These are phyloP conservation scores for Gonatopus flavifemur DNA, from an alignment of 1,140 invertebrate species.

Conservation along the genomic window DNA sequence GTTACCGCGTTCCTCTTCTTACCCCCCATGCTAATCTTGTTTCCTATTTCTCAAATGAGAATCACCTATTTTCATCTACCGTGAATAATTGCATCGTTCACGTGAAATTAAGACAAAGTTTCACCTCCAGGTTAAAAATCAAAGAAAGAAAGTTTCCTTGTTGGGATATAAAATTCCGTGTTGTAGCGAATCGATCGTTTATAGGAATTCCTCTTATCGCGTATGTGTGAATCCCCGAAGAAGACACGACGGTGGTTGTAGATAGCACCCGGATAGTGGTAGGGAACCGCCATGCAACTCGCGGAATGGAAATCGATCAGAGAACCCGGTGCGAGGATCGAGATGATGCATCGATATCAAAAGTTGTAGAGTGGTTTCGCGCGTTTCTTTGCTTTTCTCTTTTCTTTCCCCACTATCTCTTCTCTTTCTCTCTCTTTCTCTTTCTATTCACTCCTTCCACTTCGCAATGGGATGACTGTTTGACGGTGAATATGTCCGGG, in stretches of 20 bases:
- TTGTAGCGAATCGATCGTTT: no score
- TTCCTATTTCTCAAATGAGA: no score
- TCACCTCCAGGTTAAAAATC: no score
- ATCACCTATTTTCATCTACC: no score
- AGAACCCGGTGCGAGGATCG: conserved; percentile 49
- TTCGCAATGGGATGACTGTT: conserved; percentile 40
- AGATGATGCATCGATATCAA: conserved; percentile 60
- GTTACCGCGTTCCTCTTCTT: no score
- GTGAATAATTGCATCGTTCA: no score
- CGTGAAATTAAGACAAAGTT: no score
- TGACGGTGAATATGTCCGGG: conserved; percentile 44
- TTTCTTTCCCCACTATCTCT: conserved; percentile 13
- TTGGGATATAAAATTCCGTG: no score
- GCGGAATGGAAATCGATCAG: conserved; percentile 58
- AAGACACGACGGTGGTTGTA: conserved; percentile 37
- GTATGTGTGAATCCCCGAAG: conserved; percentile 34
- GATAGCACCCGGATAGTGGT: conserved; percentile 51
- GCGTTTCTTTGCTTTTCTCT: conserved; percentile 23
- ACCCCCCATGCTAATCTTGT: no score
- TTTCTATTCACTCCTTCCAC: conserved; percentile 14
- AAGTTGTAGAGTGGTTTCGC: conserved; percentile 54
- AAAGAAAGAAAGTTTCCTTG: no score
- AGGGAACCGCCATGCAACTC: conserved; percentile 45
- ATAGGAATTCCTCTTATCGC: no score
- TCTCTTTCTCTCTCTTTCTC: conserved; percentile 19